Conservation (phyloP, 2,888 invertebrate species). For the Phengaris arion region DNA sequence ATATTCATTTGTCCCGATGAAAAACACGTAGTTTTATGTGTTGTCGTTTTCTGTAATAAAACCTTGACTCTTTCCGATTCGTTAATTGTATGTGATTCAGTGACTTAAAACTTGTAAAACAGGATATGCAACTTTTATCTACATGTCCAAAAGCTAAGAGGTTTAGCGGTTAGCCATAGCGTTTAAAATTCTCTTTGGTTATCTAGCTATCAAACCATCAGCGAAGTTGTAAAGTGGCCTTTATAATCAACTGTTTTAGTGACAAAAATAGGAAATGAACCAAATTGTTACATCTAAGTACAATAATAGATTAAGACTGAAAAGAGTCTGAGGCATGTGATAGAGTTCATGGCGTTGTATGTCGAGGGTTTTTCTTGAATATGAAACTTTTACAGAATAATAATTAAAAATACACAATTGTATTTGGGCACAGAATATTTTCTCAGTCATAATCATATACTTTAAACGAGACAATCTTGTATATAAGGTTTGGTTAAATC, state of each 20-base stretch:
- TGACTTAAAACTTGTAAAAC: conserved; percentile 5
- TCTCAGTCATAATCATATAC: neutral
- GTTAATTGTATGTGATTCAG: neutral
- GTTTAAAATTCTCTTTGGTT: too few species aligned
- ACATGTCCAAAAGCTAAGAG: neutral
- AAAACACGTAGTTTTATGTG: neutral
- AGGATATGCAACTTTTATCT: conserved; percentile 24
- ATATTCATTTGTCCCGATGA: too few species aligned
- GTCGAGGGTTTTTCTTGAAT: neutral
- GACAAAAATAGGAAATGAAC: too few species aligned
- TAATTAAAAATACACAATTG: neutral
- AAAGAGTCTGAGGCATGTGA: too few species aligned
- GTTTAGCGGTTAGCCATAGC: too few species aligned
- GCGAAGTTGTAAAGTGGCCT: too few species aligned
- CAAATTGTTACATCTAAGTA: too few species aligned
- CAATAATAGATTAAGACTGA: too few species aligned
- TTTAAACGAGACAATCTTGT: too few species aligned
- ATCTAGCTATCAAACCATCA: neutral
- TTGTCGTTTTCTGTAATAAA: neutral
- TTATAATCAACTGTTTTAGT: too few species aligned
- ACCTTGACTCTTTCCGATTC: neutral
- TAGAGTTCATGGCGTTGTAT: neutral
- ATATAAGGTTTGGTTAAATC: too few species aligned
- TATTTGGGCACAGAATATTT: neutral
- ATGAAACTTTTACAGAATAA: neutral